phyloP scores from a whole-genome alignment of 2,888 invertebrate genomes.

The Pomacea canaliculata region DNA sequence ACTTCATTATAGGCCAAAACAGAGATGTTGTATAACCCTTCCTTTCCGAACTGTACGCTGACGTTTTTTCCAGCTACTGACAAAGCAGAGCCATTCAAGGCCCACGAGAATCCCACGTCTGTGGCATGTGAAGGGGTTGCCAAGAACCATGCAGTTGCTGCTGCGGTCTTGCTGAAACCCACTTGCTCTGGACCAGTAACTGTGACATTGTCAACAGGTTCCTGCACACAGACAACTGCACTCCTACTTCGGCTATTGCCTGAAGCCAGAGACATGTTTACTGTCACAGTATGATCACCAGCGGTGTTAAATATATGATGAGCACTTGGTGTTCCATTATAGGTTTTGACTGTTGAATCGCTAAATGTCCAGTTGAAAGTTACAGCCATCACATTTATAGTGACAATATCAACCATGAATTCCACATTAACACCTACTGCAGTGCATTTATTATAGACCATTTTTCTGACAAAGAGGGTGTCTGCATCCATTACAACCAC shows the following conservation, averaged over 20 bases:
- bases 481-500: conserved; percentile 31
- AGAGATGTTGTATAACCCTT: conserved; percentile 26
- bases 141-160: not conserved
- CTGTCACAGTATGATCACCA: conserved; percentile 35
- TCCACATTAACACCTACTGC: conserved; percentile 4
- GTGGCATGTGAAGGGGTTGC: conserved; percentile 10
- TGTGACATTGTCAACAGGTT: conserved; percentile 7
- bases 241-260: not conserved
- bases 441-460: conserved; percentile 3
- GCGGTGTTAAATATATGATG: conserved; percentile 24
- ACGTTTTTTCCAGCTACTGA: not conserved
- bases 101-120: conserved; percentile 8
- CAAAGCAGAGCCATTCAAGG: conserved; percentile 1
- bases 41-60: conserved; percentile 3
- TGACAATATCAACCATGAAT: conserved; percentile 25
- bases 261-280: conserved; percentile 30
- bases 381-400: conserved; percentile 22
- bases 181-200: conserved; percentile 1
- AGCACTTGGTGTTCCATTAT: conserved; percentile 11
- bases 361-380: conserved; percentile 32
- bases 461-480: conserved; percentile 24
- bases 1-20: conserved; percentile 24
- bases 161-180: not conserved
- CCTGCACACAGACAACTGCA: conserved; percentile 2
- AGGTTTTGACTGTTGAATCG: conserved; percentile 19